phyloP scores from a whole-genome alignment of 2,113 vertebrate species.

The Axis porcinus region DNA sequence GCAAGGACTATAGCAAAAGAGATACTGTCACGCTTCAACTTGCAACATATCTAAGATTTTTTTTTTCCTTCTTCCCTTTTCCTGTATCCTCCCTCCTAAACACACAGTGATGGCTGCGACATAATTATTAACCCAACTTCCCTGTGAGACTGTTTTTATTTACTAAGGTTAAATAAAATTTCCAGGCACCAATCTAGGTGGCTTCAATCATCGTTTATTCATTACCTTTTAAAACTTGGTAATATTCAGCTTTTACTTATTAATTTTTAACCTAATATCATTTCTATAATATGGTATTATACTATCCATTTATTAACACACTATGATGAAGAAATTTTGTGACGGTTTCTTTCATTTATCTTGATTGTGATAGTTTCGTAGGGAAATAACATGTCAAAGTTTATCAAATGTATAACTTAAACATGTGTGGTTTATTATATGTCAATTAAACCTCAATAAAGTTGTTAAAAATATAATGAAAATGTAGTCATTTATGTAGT shows the following conservation, averaged over 20 bases:
- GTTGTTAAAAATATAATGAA: background rate
- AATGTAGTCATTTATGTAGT: background rate
- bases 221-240: background rate
- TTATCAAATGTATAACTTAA: slow-evolving; percentile 15
- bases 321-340: background rate
- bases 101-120: background rate
- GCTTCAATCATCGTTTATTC: background rate
- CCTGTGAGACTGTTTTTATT: background rate
- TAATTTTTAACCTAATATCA: background rate
- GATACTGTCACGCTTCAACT: slow-evolving; percentile 48
- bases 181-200: background rate
- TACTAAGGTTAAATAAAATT: slow-evolving; percentile 18
- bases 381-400: background rate
- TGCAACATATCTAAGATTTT: background rate
- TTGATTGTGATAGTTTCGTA: background rate
- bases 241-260: slow-evolving; percentile 1
- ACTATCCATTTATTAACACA: slow-evolving; percentile 1
- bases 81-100: background rate
- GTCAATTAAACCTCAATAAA: slow-evolving; percentile 23
- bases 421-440: background rate
- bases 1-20: slow-evolving; percentile 68
- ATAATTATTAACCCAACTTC: background rate
- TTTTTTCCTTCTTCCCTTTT: background rate
- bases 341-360: background rate
- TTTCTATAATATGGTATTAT: background rate